Percentiles rank a stretch among this genome's conserved stretches.
Conservation (phyloP, 2,888 invertebrate genomes). For the Mycogona germanica region DNA sequence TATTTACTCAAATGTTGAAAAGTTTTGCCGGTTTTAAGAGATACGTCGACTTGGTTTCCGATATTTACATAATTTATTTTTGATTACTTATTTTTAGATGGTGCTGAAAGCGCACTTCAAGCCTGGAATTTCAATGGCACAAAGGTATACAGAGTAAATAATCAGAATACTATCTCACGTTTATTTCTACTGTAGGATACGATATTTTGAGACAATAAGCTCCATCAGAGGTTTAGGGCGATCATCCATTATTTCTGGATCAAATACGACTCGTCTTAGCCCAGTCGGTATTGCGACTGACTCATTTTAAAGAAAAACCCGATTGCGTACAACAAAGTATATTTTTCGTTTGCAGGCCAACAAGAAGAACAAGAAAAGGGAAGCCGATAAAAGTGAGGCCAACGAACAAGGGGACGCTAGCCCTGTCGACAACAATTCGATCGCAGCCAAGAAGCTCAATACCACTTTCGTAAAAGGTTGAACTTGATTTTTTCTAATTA, state of each 20-base stretch:
- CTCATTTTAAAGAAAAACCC: no score
- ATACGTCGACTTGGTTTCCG: neutral
- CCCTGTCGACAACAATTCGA: no score
- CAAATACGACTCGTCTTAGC: no score
- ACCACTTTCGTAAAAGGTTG: no score
- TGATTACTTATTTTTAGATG: slow-evolving; percentile 26
- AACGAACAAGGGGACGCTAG: neutral
- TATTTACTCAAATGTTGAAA: neutral
- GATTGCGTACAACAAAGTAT: no score
- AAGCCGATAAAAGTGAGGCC: neutral
- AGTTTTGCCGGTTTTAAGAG: neutral
- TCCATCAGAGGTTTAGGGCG: neutral
- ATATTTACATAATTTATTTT: neutral
- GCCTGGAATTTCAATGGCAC: slow-evolving; percentile 31
- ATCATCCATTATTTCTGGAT: no score
- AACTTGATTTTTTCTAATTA: no score
- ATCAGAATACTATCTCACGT: no score
- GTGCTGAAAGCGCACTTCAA: slow-evolving; percentile 30
- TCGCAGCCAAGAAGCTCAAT: no score
- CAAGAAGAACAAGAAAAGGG: neutral
- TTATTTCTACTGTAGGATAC: no score
- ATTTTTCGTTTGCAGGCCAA: neutral
- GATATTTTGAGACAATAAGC: neutral
- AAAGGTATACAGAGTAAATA: no score
- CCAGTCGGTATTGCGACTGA: no score